Evolutionary conservation across 2,888 invertebrate genomes (phyloP), one percentile per base, ranked within the genome.

Genomic region (Lutraria lutraria): DNA sequence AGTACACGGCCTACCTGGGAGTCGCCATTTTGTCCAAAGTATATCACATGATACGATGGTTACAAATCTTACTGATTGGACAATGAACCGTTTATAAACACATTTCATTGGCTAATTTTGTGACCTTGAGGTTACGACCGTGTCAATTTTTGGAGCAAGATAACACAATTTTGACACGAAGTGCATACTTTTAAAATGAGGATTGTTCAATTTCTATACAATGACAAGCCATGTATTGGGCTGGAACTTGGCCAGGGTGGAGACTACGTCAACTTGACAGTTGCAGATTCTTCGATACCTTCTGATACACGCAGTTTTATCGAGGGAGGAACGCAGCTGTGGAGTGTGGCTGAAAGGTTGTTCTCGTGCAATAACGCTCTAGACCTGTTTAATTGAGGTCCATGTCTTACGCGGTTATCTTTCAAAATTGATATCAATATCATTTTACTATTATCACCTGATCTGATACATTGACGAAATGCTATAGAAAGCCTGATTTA

Each of bases 131-230:
- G 63, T 68, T 25, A 63, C 3, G 63, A 6, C 34, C 29, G 52
- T 21, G 83, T 60, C 60, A 60, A 83, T 19, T 4, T 54, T 12
- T 72, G 31, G 54, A n/a, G 60, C 60, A 63, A 53, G 76, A 81
- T 81, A 81, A 86, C 63, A 81, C 76, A 80, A 81, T 81, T 63
- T 52, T 86, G 86, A 86, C 86, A 81, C 81, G 68, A 68, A 86
- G 81, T 34, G 12, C 12, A 21, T 21, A 60, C 10, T 31, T 34
- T 31, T 31, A 81, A 87, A 60, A 95, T 95, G 95, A 92, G 95
- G 81, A 93, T 95, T 90, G 94, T 95, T 34, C 95, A 95, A 85
- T 95, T 95, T 92, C 80, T 93, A 81, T 87, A 83, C 34, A 92
- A 90, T 86, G 94, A 93, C 68, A 90, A 86, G 53, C 91, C 79